Evolutionary conservation across 2,888 invertebrate genomes (phyloP).

Genomic region (Acrobasis repandana): DNA sequence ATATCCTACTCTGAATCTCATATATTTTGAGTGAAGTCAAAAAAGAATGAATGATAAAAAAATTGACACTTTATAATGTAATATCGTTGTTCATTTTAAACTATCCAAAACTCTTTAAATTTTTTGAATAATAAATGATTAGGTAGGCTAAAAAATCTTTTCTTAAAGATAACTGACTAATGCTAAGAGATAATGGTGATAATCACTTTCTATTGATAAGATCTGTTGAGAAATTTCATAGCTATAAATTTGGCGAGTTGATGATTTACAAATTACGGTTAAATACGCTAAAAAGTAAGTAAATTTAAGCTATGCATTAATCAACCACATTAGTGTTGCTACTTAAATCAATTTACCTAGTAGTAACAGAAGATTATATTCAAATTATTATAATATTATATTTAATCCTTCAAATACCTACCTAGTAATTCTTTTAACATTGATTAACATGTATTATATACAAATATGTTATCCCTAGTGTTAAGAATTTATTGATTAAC

Average conservation of each 20-base stretch:
- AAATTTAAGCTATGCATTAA: conserved; percentile 27
- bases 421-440: conserved; percentile 58
- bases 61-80: conserved; percentile 27
- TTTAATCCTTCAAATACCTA: conserved; percentile 52
- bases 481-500: conserved; percentile 66
- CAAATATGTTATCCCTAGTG: conserved; percentile 56
- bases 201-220: conserved; percentile 61
- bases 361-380: conserved; percentile 15
- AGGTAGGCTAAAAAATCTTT: conserved; percentile 66
- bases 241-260: conserved; percentile 37
- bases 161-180: conserved; percentile 66
- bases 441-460: conserved; percentile 46
- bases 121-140: conserved; percentile 48
- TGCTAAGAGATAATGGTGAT: conserved; percentile 61
- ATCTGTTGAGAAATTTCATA: conserved; percentile 66
- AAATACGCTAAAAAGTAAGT: conserved; percentile 39
- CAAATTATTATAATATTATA: conserved; percentile 46
- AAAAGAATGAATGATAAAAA: not conserved
- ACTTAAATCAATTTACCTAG: conserved; percentile 11
- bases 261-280: conserved; percentile 44
- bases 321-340: conserved; percentile 18
- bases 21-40: conserved; percentile 31
- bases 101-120: conserved; percentile 30
- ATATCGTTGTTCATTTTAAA: conserved; percentile 28
- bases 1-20: conserved; percentile 46